These are phyloP conservation scores for Melanostigma gelatinosum DNA, from an alignment of 2,113 vertebrate genomes.

Conservation along the genomic window DNA sequence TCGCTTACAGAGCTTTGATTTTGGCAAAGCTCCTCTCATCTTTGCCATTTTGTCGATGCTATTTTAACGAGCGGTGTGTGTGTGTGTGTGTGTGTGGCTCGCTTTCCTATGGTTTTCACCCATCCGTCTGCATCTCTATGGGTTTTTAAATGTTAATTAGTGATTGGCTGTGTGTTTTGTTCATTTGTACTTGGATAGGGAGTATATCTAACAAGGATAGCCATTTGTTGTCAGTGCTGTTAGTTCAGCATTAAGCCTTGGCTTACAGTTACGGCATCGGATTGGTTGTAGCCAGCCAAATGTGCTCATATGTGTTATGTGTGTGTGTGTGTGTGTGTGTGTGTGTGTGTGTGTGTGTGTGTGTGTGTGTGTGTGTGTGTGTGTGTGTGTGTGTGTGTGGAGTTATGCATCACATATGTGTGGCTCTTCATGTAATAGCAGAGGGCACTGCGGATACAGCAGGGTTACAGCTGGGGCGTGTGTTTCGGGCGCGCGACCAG, in stretches of 20 bases:
- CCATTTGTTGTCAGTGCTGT: conserved; percentile 18
- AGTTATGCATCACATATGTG: conserved; percentile 15
- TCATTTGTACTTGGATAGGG: conserved; percentile 1
- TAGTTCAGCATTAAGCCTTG: conserved; percentile 20
- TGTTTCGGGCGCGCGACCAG: conserved; percentile 60
- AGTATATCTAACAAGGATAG: conserved; percentile 5
- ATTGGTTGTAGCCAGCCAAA: conserved; percentile 20
- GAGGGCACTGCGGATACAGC: conserved; percentile 48
- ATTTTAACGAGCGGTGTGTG: conserved; percentile 43
- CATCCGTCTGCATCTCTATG: conserved; percentile 58
- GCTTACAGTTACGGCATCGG: conserved; percentile 31
- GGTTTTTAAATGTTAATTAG: conserved; percentile 54
- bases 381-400: background rate
- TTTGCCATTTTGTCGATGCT: conserved; percentile 39
- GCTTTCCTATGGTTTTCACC: conserved; percentile 56
- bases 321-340: background rate
- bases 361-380: background rate
- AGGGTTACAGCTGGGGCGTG: conserved; percentile 62
- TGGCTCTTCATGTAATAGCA: conserved; percentile 28
- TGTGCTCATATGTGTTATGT: background rate
- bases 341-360: background rate
- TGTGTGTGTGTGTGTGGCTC: conserved; percentile 10
- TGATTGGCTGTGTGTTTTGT: conserved; percentile 19
- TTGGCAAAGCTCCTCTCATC: conserved; percentile 54
- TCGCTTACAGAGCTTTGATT: conserved; percentile 68